These are phyloP conservation scores for Callipepla californica DNA, from an alignment of 2,113 vertebrate species.

Conservation along the genomic window DNA sequence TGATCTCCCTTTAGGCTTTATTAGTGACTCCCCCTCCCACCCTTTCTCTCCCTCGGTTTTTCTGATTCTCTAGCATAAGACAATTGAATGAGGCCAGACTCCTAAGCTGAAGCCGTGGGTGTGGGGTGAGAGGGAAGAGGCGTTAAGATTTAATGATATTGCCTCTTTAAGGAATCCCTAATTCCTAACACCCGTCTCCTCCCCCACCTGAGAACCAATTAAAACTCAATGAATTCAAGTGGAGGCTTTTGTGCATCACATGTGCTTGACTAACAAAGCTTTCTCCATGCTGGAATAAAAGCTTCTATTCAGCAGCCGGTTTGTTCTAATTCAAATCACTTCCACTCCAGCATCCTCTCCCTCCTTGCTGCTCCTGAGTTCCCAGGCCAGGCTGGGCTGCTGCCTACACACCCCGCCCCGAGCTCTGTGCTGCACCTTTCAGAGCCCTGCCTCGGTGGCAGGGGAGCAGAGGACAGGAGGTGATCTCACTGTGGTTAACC, in stretches of 20 bases:
- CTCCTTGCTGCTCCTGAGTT: slow-evolving; percentile 72
- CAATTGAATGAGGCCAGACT: slow-evolving; percentile 63
- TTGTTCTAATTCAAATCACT: slow-evolving; percentile 83
- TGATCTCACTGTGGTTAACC: neutral
- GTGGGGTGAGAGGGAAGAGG: slow-evolving; percentile 39
- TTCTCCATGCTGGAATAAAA: slow-evolving; percentile 83
- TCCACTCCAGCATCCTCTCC: slow-evolving; percentile 79
- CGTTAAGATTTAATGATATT: slow-evolving; percentile 72
- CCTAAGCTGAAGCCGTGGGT: slow-evolving; percentile 39
- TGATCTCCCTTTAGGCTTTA: slow-evolving; percentile 37
- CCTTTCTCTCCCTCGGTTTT: slow-evolving; percentile 52
- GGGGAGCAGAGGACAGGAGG: neutral
- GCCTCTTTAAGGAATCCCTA: slow-evolving; percentile 82
- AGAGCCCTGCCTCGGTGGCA: neutral
- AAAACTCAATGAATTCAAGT: slow-evolving; percentile 86
- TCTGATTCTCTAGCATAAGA: slow-evolving; percentile 60
- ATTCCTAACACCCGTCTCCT: slow-evolving; percentile 81
- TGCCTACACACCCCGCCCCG: slow-evolving; percentile 12
- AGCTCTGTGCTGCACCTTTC: slow-evolving; percentile 57
- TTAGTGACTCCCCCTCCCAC: slow-evolving; percentile 48
- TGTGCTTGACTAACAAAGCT: slow-evolving; percentile 84
- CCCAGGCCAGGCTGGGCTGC: slow-evolving; percentile 73
- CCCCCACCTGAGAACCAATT: slow-evolving; percentile 89
- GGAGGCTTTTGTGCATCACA: slow-evolving; percentile 85
- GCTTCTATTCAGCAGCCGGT: slow-evolving; percentile 83